These are phyloP conservation scores for Vidua chalybeata DNA, from an alignment of 2,113 vertebrate genomes.

Conservation along the genomic window DNA sequence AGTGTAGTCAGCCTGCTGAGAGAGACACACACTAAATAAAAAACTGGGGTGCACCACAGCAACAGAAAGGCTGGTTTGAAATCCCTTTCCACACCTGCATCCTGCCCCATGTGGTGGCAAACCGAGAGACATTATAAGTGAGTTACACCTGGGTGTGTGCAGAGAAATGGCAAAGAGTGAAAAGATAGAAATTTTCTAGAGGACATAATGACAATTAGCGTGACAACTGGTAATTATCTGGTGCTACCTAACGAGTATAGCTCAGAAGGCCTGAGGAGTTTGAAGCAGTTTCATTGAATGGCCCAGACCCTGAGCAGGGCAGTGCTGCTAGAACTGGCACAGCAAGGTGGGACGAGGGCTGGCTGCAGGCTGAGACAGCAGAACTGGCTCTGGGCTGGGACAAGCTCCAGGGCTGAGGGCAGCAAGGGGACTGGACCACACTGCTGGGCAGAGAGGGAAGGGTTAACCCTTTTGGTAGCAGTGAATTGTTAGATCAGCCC, in stretches of 20 bases:
- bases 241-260: neutral
- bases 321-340: neutral
- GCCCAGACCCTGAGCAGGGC: neutral
- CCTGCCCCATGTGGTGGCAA: neutral
- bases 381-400: neutral
- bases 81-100: neutral
- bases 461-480: neutral
- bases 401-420: neutral
- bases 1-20: neutral
- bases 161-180: neutral
- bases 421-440: fast-evolving
- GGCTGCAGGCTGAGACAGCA: neutral
- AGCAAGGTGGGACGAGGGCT: neutral
- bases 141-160: neutral
- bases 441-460: neutral
- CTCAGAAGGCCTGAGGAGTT: neutral
- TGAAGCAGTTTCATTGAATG: neutral
- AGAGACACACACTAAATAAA: neutral
- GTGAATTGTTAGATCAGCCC: neutral
- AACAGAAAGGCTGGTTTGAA: neutral
- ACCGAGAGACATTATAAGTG: neutral
- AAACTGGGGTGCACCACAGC: neutral
- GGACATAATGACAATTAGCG: neutral
- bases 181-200: neutral
- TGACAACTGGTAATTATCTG: neutral